Base-by-base conservation (phyloP, 2,113 vertebrate genomes). In the Sitta europaea region DNA sequence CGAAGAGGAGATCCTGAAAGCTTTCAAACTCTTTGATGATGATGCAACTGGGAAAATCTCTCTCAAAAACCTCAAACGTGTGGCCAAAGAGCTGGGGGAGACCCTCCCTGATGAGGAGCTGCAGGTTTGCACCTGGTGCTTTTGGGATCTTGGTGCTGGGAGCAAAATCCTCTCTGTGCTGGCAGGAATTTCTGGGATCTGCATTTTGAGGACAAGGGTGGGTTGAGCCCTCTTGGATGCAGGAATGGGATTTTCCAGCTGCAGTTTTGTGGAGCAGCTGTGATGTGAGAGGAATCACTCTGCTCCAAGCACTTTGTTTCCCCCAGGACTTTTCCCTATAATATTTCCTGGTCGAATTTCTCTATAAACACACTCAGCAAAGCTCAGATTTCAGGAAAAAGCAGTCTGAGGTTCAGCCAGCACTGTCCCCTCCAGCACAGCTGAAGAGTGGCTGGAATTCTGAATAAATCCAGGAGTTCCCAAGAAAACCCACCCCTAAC, bases 31-130 rank as follows among this genome's bases (percentile, higher is more conserved):
- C 86, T 99, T 99, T 50, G 99, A 99, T 20, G 99, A 99, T 0
- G 99, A 99, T 11, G 98, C 99, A 92, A 99, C 99, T 0, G 99
- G 99, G 21, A 99, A 98, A 97, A 99, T 99, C 97, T 99, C 99
- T 1, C 99, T 99, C 96, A 98, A 97, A 92, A 99, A 99, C 96
- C 98, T 99, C 17, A 99, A 99, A 95, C 98, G 98, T 15, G 99
- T 99, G 14, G 99, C 99, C 86, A 98, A 96, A 66, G 99, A 99
- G 75, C 98, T 99, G 38, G 99, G 99, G 21, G 99, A 99, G 85
- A 99, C 98, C 92, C 98, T 99, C 65, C 99, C 99, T 0, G 99
- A 99, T 5, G 99, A 99, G 61, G 99, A 99, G 94, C 98, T 99
- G 92, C 99, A 99, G 98, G 99, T 99, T 79, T 98, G 99, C 24